Evolutionary conservation across 2,888 invertebrate genomes (phyloP).

Genomic region (Sarcophaga subvicina): DNA sequence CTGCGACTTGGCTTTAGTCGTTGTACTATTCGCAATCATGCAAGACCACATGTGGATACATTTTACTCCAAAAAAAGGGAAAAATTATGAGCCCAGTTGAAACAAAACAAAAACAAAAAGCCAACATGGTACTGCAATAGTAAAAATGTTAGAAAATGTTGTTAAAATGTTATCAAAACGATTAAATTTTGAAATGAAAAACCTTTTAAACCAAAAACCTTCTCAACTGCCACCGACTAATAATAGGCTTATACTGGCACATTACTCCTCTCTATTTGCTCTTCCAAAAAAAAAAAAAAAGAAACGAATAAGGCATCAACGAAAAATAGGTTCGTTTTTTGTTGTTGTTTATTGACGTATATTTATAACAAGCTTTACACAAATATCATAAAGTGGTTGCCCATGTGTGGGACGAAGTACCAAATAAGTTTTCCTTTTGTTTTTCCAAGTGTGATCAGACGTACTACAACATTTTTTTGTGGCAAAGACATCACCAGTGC

Average conservation of each 20-base stretch:
- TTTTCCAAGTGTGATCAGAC: not conserved
- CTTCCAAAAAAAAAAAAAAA: not conserved
- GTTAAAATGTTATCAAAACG: constrained; percentile 68
- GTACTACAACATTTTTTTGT: constrained; percentile 30
- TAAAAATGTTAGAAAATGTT: constrained; percentile 70
- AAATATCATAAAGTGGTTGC: constrained; percentile 50
- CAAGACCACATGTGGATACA: constrained; percentile 67
- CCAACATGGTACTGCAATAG: constrained; percentile 50
- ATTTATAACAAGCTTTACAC: constrained; percentile 67
- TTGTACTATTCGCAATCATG: constrained; percentile 16
- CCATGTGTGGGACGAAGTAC: constrained; percentile 65
- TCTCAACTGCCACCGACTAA: constrained; percentile 49
- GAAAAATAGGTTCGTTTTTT: constrained; percentile 16
- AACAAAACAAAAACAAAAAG: constrained; percentile 5
- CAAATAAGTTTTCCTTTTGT: constrained; percentile 5
- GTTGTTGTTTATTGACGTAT: constrained; percentile 47
- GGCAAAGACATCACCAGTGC: constrained; percentile 56
- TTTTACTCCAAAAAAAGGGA: constrained; percentile 18
- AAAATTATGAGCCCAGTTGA: constrained; percentile 51
- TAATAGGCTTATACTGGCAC: not conserved
- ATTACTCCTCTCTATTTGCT: not conserved
- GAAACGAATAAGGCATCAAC: not conserved
- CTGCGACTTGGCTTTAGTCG: not conserved
- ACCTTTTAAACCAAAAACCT: constrained; percentile 61
- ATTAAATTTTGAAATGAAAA: constrained; percentile 68